phyloP scores from a whole-genome alignment of 2,113 vertebrate species.

The Stegastes partitus region DNA sequence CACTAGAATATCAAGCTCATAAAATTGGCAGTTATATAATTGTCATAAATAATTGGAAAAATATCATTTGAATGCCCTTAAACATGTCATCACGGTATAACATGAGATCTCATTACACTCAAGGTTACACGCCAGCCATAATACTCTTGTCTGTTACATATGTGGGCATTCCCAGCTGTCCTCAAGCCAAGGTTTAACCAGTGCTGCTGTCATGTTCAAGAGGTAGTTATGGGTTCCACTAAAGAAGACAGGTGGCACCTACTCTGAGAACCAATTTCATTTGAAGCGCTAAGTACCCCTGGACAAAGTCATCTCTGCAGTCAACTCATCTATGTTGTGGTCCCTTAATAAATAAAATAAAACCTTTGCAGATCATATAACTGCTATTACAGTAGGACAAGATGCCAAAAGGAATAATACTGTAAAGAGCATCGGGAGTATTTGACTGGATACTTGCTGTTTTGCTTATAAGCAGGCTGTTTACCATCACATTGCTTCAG shows the following conservation, averaged over 20 bases:
- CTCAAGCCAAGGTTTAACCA: slow-evolving; percentile 34
- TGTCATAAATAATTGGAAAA: background rate
- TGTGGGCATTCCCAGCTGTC: slow-evolving; percentile 65
- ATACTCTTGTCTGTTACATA: slow-evolving; percentile 46
- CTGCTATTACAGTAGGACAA: too few species aligned
- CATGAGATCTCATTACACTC: slow-evolving; percentile 24
- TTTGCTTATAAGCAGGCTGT: slow-evolving; percentile 29
- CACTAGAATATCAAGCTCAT: too few species aligned
- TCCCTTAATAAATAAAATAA: background rate
- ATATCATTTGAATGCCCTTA: background rate
- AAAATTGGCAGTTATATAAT: too few species aligned
- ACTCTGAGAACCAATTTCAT: slow-evolving; percentile 5
- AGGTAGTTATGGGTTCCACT: slow-evolving; percentile 22
- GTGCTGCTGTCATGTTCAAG: slow-evolving; percentile 38
- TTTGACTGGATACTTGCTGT: background rate
- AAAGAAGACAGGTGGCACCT: slow-evolving; percentile 57
- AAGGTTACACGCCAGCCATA: slow-evolving; percentile 45
- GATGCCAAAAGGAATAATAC: background rate
- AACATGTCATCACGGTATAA: background rate
- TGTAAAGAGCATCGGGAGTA: background rate
- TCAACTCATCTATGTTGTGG: background rate
- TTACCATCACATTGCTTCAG: slow-evolving; percentile 32
- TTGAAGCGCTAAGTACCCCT: background rate
- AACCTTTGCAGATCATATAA: background rate
- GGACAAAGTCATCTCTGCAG: background rate